These are phyloP conservation scores for Noctilio leporinus DNA, from an alignment of 2,113 vertebrate genomes.

Conservation along the genomic window DNA sequence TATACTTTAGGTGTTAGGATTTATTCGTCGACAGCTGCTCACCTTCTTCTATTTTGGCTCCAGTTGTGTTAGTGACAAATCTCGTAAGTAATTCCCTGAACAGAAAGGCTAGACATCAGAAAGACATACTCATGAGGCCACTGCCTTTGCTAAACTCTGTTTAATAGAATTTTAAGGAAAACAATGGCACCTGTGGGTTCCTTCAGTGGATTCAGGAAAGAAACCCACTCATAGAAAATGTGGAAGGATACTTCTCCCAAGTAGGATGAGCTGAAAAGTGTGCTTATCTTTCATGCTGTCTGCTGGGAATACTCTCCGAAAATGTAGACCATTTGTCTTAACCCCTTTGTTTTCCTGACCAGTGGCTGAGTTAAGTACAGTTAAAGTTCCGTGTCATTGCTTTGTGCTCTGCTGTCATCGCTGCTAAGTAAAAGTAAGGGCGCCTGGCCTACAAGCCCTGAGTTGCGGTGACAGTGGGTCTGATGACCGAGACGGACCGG, in stretches of 20 bases:
- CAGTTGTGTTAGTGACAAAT: neutral
- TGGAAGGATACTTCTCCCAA: neutral
- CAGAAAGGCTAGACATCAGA: neutral
- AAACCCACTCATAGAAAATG: neutral
- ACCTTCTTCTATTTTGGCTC: neutral
- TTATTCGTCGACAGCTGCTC: neutral
- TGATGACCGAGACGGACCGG: fast-evolving
- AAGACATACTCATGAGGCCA: neutral
- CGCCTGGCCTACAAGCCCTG: neutral
- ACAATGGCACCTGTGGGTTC: neutral
- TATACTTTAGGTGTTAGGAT: neutral
- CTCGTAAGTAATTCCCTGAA: neutral
- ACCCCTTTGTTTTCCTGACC: neutral
- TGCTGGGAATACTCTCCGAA: neutral
- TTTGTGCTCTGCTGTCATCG: neutral
- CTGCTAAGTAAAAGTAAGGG: neutral
- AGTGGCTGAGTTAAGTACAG: too few species aligned
- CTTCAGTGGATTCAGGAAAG: neutral
- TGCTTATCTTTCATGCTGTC: neutral
- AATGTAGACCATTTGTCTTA: neutral
- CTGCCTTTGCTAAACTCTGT: neutral
- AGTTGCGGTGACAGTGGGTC: too few species aligned
- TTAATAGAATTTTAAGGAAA: neutral
- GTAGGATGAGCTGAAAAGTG: neutral
- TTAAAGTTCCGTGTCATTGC: too few species aligned